Evolutionary conservation across 2,888 invertebrate genomes (phyloP).

Genomic region (Epirrhoe alternata): DNA sequence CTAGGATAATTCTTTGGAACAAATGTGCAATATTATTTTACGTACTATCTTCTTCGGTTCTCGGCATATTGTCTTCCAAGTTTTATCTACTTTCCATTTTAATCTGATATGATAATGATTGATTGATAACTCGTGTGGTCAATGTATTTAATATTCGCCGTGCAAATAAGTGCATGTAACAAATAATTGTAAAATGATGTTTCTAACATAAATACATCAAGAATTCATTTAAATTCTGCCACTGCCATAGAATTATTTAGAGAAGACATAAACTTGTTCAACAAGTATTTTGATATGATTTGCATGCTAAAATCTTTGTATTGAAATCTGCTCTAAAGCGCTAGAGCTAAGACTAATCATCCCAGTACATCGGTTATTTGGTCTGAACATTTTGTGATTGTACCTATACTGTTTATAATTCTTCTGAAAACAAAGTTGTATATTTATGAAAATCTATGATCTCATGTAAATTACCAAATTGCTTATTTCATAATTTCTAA

Average conservation of each 20-base stretch:
- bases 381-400: constrained; percentile 20
- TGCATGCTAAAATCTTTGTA: not conserved
- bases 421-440: constrained; percentile 42
- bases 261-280: constrained; percentile 42
- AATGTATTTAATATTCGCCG: constrained; percentile 5
- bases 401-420: constrained; percentile 3
- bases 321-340: not conserved
- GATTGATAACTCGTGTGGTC: constrained; percentile 4
- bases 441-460: constrained; percentile 63
- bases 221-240: constrained; percentile 51
- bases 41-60: constrained; percentile 38
- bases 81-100: constrained; percentile 26
- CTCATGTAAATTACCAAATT: constrained; percentile 76
- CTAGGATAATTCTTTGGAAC: constrained; percentile 12
- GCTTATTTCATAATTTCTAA: constrained; percentile 56
- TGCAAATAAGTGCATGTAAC: not conserved
- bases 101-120: constrained; percentile 7
- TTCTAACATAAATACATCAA: not conserved
- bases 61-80: constrained; percentile 57
- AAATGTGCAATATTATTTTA: constrained; percentile 51
- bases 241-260: constrained; percentile 73
- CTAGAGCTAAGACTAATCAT: constrained; percentile 1
- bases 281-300: constrained; percentile 1
- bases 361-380: constrained; percentile 19
- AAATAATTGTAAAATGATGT: not conserved